Conservation (phyloP, 2,113 vertebrate genomes). For the Rattus rattus region DNA sequence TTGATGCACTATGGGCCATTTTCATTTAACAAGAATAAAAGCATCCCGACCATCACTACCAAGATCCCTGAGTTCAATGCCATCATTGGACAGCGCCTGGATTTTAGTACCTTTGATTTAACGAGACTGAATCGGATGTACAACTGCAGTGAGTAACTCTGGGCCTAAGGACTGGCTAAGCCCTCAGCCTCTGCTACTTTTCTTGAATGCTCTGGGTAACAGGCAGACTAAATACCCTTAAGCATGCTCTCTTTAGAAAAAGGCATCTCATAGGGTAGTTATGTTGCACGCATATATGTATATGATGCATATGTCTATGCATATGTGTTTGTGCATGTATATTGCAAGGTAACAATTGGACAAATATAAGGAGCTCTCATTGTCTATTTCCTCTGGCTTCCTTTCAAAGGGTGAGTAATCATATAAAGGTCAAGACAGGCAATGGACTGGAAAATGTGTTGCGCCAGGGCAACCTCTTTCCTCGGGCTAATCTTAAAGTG, state of each 20-base stretch:
- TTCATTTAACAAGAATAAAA: conserved; percentile 93
- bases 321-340: not conserved
- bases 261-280: not conserved
- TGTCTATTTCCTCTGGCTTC: not conserved
- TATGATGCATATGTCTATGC: too few relatives aligned
- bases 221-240: not conserved
- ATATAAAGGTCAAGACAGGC: not conserved
- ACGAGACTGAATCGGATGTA: conserved; percentile 95
- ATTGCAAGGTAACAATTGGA: not conserved
- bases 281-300: rapidly evolving
- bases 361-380: not conserved
- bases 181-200: not conserved
- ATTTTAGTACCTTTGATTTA: conserved; percentile 91
- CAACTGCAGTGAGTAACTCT: conserved; percentile 92
- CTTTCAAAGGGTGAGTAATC: not conserved
- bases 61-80: conserved; percentile 93
- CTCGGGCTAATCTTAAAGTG: not conserved
- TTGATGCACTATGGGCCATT: conserved; percentile 93
- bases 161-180: not conserved
- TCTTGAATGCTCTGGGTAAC: not conserved
- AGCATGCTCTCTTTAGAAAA: not conserved
- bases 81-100: conserved; percentile 94
- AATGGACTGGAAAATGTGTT: not conserved
- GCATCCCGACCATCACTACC: conserved; percentile 92
- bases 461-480: not conserved